A percentile compares a stretch with the other conserved stretches of the same genome.
Evolutionary conservation across 2,113 vertebrate species (phyloP).

Genomic region (Gavia stellata): DNA sequence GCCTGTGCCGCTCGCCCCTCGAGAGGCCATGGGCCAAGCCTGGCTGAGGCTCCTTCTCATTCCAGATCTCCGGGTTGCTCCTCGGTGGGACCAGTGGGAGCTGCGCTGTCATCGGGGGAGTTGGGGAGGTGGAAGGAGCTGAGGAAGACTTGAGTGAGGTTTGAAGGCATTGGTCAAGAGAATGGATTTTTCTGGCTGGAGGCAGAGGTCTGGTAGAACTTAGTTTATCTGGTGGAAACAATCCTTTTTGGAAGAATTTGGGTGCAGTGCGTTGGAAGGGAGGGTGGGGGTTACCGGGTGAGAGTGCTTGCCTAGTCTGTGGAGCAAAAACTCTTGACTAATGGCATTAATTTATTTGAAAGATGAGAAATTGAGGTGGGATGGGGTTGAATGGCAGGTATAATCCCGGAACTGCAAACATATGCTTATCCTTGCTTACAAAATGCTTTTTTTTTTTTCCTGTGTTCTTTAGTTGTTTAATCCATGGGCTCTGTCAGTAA

Average conservation of each 20-base stretch:
- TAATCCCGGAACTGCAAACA: neutral
- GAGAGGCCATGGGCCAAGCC: neutral
- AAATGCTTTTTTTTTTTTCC: neutral
- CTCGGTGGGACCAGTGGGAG: neutral
- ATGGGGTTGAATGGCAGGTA: neutral
- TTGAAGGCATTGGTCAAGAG: neutral
- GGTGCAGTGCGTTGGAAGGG: neutral
- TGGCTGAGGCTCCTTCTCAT: neutral
- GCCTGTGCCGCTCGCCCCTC: fast-evolving
- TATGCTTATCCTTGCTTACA: neutral
- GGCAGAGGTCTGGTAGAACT: neutral
- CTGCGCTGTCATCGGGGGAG: neutral
- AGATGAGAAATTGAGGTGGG: neutral
- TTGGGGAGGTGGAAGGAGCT: fast-evolving
- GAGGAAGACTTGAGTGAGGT: neutral
- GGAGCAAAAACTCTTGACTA: neutral
- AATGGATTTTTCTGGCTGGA: neutral
- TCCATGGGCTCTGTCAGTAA: neutral
- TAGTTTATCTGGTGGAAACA: neutral
- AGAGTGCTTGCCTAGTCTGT: no score
- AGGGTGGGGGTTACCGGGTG: neutral
- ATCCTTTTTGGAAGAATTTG: neutral
- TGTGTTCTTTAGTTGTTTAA: neutral
- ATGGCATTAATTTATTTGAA: neutral
- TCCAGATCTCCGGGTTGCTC: neutral